A percentile compares a stretch with the other conserved stretches of the same genome.
Conservation (phyloP, 2,888 invertebrate genomes). For the Oscheius sp. region DNA sequence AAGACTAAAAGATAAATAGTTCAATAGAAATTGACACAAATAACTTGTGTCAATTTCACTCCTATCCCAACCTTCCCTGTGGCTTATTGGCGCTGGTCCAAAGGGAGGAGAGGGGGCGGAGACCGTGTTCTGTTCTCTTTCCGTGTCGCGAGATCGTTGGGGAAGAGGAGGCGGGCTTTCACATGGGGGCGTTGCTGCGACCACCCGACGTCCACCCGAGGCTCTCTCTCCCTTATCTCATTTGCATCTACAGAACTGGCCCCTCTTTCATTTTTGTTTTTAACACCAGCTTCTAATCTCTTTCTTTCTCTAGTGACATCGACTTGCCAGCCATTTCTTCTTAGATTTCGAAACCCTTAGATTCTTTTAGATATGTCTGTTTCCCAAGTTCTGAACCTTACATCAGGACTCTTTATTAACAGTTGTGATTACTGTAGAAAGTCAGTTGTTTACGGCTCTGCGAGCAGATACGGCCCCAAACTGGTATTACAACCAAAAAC, state of each 20-base stretch:
- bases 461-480: conserved; percentile 1
- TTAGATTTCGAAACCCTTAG: not conserved
- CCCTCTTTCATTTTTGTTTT: conserved; percentile 10
- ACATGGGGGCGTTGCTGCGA: conserved; percentile 21
- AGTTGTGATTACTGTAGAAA: not conserved
- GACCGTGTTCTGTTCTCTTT: not conserved
- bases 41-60: not conserved
- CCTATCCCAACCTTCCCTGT: not conserved
- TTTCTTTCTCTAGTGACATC: not conserved
- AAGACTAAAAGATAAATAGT: not conserved
- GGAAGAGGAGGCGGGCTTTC: conserved; percentile 18
- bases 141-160: not conserved
- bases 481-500: not conserved
- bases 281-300: not conserved
- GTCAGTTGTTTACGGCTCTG: not conserved
- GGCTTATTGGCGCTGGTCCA: conserved; percentile 15
- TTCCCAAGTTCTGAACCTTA: not conserved
- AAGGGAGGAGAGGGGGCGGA: not conserved
- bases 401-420: not conserved
- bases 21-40: not conserved
- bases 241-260: conserved; percentile 16
- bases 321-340: not conserved
- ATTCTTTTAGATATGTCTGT: not conserved
- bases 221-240: conserved; percentile 24
- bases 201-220: conserved; percentile 27